phyloP scores from a whole-genome alignment of 2,888 invertebrate genomes.

The Electrophaes corylata region DNA sequence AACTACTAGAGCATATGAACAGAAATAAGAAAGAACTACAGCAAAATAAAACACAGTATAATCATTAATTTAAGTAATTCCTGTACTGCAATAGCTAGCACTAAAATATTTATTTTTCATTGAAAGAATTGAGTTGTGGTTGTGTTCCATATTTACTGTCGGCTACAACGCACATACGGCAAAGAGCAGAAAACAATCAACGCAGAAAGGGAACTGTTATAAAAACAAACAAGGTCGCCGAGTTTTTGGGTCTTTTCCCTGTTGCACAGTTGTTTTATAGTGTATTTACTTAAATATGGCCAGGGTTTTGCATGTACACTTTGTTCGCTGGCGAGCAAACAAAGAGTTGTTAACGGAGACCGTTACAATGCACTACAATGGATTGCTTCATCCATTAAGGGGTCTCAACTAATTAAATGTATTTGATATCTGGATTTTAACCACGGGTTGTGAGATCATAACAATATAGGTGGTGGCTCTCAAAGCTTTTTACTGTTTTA shows the following conservation, averaged over 20 bases:
- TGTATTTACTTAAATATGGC: constrained; percentile 74
- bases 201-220: constrained; percentile 59
- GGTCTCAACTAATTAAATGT: constrained; percentile 38
- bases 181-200: constrained; percentile 58
- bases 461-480: constrained; percentile 19
- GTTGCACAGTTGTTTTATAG: constrained; percentile 66
- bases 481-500: no score
- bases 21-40: no score
- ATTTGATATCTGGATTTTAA: constrained; percentile 1
- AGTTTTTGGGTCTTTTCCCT: constrained; percentile 59
- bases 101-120: constrained; percentile 34
- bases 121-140: constrained; percentile 31
- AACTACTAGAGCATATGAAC: no score
- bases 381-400: constrained; percentile 63
- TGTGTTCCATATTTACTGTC: constrained; percentile 34
- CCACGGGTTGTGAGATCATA: not conserved
- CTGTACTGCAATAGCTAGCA: constrained; percentile 2
- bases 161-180: constrained; percentile 38
- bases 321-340: constrained; percentile 66
- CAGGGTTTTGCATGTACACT: constrained; percentile 65
- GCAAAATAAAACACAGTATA: no score
- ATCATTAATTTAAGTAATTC: not conserved
- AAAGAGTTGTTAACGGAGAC: constrained; percentile 59
- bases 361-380: constrained; percentile 53
- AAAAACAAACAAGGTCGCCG: constrained; percentile 66